A percentile compares a stretch with the other conserved stretches of the same genome.
Evolutionary conservation across 2,888 invertebrate genomes (phyloP).

Genomic region (Dascillus cervinus): DNA sequence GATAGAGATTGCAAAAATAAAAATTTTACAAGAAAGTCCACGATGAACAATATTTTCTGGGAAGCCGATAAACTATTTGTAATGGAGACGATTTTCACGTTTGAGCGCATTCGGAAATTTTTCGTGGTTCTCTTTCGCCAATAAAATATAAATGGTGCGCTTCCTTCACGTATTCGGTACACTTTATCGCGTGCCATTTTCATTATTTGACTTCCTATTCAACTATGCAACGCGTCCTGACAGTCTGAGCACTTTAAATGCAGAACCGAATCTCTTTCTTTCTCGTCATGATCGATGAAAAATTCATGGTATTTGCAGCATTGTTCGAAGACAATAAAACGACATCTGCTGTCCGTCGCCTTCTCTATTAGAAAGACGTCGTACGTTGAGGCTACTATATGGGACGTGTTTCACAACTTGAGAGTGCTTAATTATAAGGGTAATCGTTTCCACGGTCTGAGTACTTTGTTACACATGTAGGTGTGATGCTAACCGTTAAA

Average conservation of each 20-base stretch:
- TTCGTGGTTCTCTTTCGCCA: no score
- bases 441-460: slow-evolving; percentile 17
- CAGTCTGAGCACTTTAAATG: slow-evolving; percentile 17
- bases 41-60: no score
- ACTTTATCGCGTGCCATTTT: no score
- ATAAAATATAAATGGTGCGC: no score
- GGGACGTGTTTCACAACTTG: slow-evolving; percentile 15
- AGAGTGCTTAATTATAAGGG: slow-evolving; percentile 23
- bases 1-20: no score
- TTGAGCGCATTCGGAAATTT: no score
- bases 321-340: slow-evolving; percentile 14
- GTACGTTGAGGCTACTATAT: slow-evolving; percentile 9
- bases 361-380: slow-evolving; percentile 4
- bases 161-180: no score
- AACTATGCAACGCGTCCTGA: no score
- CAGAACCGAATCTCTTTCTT: slow-evolving; percentile 17
- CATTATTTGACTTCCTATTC: no score
- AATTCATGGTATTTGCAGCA: slow-evolving; percentile 15
- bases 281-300: slow-evolving; percentile 16
- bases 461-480: slow-evolving; percentile 19
- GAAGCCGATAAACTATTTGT: no score
- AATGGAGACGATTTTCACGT: no score
- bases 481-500: slow-evolving; percentile 16
- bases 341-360: slow-evolving; percentile 11
- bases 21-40: no score